Evolutionary conservation across 2,113 vertebrate genomes (phyloP), one percentile per base, ranked within the genome.

Genomic region (Upupa epops): DNA sequence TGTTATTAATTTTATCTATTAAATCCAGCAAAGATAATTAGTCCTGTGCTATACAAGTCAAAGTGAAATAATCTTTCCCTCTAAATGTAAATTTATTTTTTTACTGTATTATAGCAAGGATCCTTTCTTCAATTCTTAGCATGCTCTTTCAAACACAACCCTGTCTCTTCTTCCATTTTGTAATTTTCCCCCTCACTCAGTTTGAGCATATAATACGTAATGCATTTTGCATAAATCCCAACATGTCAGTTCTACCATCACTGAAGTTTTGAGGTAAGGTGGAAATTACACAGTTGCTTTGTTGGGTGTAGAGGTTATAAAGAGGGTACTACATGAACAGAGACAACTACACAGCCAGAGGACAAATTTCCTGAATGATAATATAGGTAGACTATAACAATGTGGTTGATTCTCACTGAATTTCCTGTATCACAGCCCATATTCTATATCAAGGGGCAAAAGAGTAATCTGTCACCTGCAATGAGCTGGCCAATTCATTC

Each of bases 1-100:
- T 69, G 13, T 8, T 40, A 31, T 22, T 87, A 32, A 68, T 72
- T 85, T 95, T n/a, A 75, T 77, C 80, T n/a, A 86, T 58, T 71
- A 95, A 89, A 89, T 82, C 24, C 58, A 83, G 48, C 34, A 86
- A 94, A 93, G 6, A 82, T 58, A 89, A 64, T 40, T 32, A 78
- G n/a, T n/a, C 69, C 45, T 60, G 21, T 81, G 13, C 11, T 90
- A 86, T 79, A 78, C 22, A 84, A 86, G 13, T 32, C 25, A 86
- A 32, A 5, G 13, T 13, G 15, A 86, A 86, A 86, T 40, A 11
- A 71, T 2, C 3, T 71, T 72, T 60, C 59, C 8, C 24, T 64
- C 29, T 56, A 71, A 74, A 60, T 2, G 6, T 17, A 74, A 40
- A 0, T 1, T 61, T 78, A 29, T 45, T 82, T 54, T 82, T 69